A percentile compares a stretch with the other conserved stretches of the same genome.
These are phyloP conservation scores for Myiozetetes cayanensis DNA, from an alignment of 2,113 vertebrate genomes.

Conservation along the genomic window DNA sequence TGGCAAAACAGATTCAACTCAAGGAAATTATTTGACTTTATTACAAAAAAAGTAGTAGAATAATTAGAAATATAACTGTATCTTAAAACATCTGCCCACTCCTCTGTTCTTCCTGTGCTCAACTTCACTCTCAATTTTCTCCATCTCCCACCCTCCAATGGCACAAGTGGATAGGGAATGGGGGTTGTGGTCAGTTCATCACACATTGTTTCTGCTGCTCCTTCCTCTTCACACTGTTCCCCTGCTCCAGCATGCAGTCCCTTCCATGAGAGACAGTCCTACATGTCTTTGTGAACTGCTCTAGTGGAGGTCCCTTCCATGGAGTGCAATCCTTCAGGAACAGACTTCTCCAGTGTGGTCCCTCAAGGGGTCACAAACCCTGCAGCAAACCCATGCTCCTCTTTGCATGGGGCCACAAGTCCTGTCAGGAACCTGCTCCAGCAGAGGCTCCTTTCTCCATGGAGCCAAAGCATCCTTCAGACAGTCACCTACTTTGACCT, in stretches of 20 bases:
- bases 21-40: not conserved
- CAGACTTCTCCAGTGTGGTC: not conserved
- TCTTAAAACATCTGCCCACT: not conserved
- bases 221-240: not conserved
- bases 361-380: not conserved
- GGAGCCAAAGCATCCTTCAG: not conserved
- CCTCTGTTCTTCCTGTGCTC: not conserved
- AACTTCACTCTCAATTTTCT: accelerated
- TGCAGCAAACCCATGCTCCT: not conserved
- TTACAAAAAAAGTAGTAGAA: accelerated
- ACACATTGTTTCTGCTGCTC: accelerated
- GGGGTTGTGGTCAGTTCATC: not conserved
- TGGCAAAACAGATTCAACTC: not conserved
- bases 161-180: accelerated
- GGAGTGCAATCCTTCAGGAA: not conserved
- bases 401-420: not conserved
- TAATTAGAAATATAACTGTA: not conserved
- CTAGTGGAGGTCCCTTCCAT: accelerated
- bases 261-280: accelerated
- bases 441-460: accelerated
- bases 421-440: not conserved
- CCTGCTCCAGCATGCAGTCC: not conserved
- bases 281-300: not conserved
- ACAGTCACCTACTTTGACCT: not conserved
- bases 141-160: accelerated